Evolutionary conservation across 2,888 invertebrate species (phyloP), one percentile per base, ranked within the genome.

Genomic region (Ditylenchus weischeri): DNA sequence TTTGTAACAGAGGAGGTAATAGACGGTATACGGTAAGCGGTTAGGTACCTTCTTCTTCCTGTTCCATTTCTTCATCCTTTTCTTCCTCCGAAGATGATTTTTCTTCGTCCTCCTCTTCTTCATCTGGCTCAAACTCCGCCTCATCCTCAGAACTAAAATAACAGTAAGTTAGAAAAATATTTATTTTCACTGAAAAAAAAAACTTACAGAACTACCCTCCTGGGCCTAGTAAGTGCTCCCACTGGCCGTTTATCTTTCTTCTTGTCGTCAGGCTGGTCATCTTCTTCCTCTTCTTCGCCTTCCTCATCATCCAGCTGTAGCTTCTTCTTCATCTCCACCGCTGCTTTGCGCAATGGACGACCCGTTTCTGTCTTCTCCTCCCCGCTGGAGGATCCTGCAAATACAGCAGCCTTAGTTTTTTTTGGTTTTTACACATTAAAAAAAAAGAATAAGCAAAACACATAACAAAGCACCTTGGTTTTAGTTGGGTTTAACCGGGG

Each of bases 341-440:
- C 76, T 11, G 76, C 76, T 7, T 65, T 58, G 11, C 75, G 64
- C 54, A 76, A 65, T 13, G 75, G 76, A 18, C 76, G 64, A 8
- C 76, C 75, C 15, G 69, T 63, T 29, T 66, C 67, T 13, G 71
- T 75, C 43, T 65, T 62, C 8, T 47, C 66, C 11, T 67, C 67
- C 4, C 62, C 69, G 18, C 64, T 64, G 15, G 67, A 69, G 29
- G 57, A 54, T 10, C 57, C 23, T 29, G 29, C 23, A 10, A 35
- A 29, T 29, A 38, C 11, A 19, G 29, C 5, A 29, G 5, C 2
- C 5, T 29, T 29, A 29, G 29, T 29, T 29, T 5, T 29, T 29
- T 29, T 29, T 5, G 5, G 29, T 5, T 29, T 4, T 29, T 2
- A 29, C 29, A 29, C 29, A 29, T 29, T 5, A 29, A 29, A 4